Base-by-base conservation (phyloP, 2,888 invertebrate species). In the Heliconius aoede region DNA sequence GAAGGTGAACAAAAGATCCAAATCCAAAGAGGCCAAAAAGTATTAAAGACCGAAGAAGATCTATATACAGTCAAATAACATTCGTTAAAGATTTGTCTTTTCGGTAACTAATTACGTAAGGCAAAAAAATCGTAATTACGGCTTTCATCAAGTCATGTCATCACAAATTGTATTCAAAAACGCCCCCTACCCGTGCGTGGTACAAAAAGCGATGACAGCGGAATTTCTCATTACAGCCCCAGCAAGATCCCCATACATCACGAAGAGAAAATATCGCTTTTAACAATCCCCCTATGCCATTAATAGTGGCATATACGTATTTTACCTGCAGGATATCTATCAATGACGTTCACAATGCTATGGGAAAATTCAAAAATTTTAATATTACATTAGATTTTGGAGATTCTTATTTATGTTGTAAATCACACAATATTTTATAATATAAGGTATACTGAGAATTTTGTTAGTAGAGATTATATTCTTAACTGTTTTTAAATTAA, bases 171-270 rank as follows among this genome's bases (percentile, higher is more conserved):
- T 84, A 82, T 85, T 88, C 83, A 87, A 89, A 90, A 90, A 87
- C 85, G 85, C 81, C 83, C 83, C 84, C 84, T 82, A 83, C 81
- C 84, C 85, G 84, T 90, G 88, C 85, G 84, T 90, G 88, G 89
- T 89, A 92, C 89, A 91, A 90, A 90, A 91, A 90, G 86, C 89
- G 83, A 89, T 90, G 92, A 92, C 93, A 92, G 87, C 86, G 92
- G 93, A 93, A 93, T 93, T 93, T 93, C 93, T 93, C 93, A 93
- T 93, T 93, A 93, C 90, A 83, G 89, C 87, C 85, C 82, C 88
- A 87, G 87, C 89, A 88, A 92, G 91, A 89, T 90, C 86, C 89
- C 87, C 88, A 92, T 93, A 92, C 86, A 91, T 93, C 92, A 92
- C 90, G 88, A 91, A 90, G 91, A 87, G 87, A 88, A 92, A 92